Evolutionary conservation across 1,140 invertebrate species (phyloP), one percentile per base, ranked within the genome.

Genomic region (Teleogryllus occipitalis): DNA sequence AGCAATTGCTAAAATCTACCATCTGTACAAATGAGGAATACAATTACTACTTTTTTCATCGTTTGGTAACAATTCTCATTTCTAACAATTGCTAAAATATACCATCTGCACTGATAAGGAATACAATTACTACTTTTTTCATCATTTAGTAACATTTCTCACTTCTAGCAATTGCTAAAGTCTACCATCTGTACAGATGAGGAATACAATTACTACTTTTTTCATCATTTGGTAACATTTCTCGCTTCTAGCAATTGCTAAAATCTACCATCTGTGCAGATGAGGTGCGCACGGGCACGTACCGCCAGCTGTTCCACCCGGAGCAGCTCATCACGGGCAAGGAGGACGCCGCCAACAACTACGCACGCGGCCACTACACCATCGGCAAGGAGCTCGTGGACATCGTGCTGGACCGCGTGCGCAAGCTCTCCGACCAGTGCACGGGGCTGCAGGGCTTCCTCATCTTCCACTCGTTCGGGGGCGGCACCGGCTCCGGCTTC

Each of bases 391-490:
- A 89, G 84, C 87, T 91, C 54, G 87, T 91, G 21, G 90, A 91
- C 81, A 79, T 88, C 8, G 90, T 91, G 8, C 81, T 90, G 75
- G 90, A 91, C 82, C 83, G 89, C 15, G 84, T 87, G 75, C 82
- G 84, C n/a, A 84, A 83, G 82, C 81, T 86, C 0, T 80, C 85
- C 0, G 85, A 87, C 75, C 81, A 83, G 74, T 89, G 88, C 81
- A 87, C 79, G 0, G 79, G 79, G 2, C 79, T 80, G 21, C 90
- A 91, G 84, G 91, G 90, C 18, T 93, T 93, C 84, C 85, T 93
- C 8, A 90, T 93, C 75, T 93, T 93, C 85, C 92, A 93, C 83
- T 91, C 89, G 21, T 93, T 93, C 81, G 95, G 95, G 74, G 95
- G 95, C 77, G 91, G 91, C 75, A 93, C 91, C 80, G 91, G 91